phyloP scores from a whole-genome alignment of 2,888 invertebrate genomes.

The Acanthoscelides obtectus region DNA sequence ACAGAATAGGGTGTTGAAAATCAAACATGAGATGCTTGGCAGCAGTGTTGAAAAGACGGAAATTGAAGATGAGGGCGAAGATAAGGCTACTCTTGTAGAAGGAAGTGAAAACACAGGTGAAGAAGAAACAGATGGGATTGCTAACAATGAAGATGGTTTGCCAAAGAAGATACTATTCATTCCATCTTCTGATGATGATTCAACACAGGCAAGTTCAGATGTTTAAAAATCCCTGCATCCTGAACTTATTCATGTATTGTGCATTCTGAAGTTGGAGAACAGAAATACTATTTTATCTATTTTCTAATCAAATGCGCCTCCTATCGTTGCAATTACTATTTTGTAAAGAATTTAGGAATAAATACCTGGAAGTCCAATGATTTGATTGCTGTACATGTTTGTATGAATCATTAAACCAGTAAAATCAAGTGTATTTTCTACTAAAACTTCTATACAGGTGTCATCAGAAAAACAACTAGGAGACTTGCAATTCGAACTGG shows the following conservation, averaged over 20 bases:
- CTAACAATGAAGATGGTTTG: conserved; percentile 30
- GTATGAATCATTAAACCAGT: too few species aligned
- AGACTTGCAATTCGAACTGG: conserved; percentile 43
- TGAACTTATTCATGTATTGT: too few species aligned
- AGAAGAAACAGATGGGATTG: conserved; percentile 19
- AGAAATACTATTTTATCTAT: too few species aligned
- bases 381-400: too few species aligned
- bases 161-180: conserved; percentile 44
- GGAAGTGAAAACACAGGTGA: conserved; percentile 11
- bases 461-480: conserved; percentile 21
- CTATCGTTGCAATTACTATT: too few species aligned
- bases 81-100: conserved; percentile 13
- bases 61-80: conserved; percentile 21
- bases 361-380: too few species aligned
- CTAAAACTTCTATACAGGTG: neutral
- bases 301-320: too few species aligned
- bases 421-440: too few species aligned
- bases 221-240: too few species aligned
- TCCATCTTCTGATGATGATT: conserved; percentile 43
- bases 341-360: too few species aligned
- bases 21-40: conserved; percentile 51
- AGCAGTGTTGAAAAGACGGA: conserved; percentile 36
- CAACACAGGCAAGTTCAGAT: conserved; percentile 16
- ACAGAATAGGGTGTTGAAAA: conserved; percentile 49
- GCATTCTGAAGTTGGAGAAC: too few species aligned